A percentile compares a stretch with the other conserved stretches of the same genome.
These are phyloP conservation scores for Streptopelia turtur DNA, from an alignment of 2,797 vertebrate species.

Conservation along the genomic window DNA sequence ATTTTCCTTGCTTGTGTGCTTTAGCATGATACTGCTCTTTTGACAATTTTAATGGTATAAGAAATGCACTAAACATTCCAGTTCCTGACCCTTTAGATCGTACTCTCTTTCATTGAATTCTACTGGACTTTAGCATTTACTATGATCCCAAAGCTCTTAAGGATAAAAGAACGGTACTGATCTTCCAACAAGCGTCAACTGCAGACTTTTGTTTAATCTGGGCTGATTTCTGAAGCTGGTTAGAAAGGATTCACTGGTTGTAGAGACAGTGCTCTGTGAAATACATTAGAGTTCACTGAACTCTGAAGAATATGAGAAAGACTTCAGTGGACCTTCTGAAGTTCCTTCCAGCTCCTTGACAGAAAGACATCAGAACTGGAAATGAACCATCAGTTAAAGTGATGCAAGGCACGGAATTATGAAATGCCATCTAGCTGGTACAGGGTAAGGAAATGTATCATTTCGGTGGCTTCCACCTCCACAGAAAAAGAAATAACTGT, in stretches of 20 bases:
- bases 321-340: background rate
- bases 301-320: background rate
- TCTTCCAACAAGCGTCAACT: background rate
- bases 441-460: background rate
- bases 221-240: background rate
- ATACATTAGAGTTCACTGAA: background rate
- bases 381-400: constrained; percentile 4
- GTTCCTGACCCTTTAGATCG: background rate
- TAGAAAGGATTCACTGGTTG: background rate
- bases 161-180: background rate
- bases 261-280: background rate
- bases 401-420: background rate
- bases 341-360: background rate
- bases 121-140: background rate
- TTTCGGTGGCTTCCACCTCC: constrained; percentile 11
- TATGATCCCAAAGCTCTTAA: background rate
- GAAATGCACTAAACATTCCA: background rate
- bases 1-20: background rate
- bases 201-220: background rate
- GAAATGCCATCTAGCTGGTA: constrained; percentile 19
- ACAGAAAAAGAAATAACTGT: background rate
- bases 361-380: background rate
- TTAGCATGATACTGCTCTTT: background rate
- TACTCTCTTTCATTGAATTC: background rate
- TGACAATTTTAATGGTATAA: background rate